Evolutionary conservation across 2,113 vertebrate genomes (phyloP), one percentile per base, ranked within the genome.

Genomic region (Conger conger): DNA sequence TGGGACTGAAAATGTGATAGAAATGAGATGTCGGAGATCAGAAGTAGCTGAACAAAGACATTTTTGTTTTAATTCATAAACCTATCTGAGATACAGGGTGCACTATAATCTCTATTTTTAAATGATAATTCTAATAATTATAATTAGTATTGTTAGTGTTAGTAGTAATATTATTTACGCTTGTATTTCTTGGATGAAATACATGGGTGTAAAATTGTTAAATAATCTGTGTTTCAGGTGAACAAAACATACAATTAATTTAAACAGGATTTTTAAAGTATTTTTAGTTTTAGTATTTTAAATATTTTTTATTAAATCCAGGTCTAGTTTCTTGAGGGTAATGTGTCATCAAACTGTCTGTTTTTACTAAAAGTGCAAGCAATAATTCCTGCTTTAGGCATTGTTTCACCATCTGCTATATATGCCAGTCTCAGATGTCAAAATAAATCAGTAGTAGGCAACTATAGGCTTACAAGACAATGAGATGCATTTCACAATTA

Each of bases 291-390:
- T 6, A 63, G 57, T 63, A 63, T 27, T 63, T 63, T 3, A 63
- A 27, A 27, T 63, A 63, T 16, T 20, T 57, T 16, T 20, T 57
- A 57, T 20, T 5, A 27, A 20, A 63, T 4, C 23, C 0, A 63
- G 18, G 23, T 63, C 57, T 63, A 23, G 23, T 63, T 63, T 73
- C 68, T 13, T 73, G 68, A 33, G 30, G n/a, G 68, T n/a, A 73
- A 63, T 9, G 27, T 73, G 23, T 8, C 27, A 73, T 73, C n/a
- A n/a, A 33, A 73, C 8, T 83, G 20, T 87, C 89, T 42, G 87
- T 79, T 89, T 86, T 82, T 88, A 90, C 53, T 89, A 86, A 2
- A 84, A 85, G 15, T 87, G 88, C 42, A 88, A 80, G 89, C 88
- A 7, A 45, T 83, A 0, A 87, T 80, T 4, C 82, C 88, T 11